Evolutionary conservation across 2,113 vertebrate genomes (phyloP).

Genomic region (Jacana jacana): DNA sequence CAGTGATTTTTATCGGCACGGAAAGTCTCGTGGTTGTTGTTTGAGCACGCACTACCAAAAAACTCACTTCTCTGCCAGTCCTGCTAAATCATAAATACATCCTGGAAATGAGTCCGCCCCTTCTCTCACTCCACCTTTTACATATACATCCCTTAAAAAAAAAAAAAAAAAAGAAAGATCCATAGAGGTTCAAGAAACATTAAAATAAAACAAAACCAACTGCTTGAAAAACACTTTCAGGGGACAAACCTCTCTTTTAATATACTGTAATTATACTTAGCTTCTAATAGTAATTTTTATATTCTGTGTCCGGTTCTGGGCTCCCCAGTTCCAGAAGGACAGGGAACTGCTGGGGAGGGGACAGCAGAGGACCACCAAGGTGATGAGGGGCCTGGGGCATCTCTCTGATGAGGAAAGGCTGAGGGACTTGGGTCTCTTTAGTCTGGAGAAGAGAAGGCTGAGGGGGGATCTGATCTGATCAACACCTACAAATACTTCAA

Average conservation of each 20-base stretch:
- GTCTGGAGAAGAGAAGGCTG: too few species aligned
- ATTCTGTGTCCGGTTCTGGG: too few species aligned
- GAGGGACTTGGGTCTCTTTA: too few species aligned
- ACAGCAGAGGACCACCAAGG: too few species aligned
- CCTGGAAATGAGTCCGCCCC: not conserved
- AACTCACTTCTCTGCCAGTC: not conserved
- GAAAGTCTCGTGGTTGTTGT: not conserved
- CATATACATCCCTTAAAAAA: accelerated
- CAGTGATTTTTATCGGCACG: not conserved
- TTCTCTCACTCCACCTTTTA: not conserved
- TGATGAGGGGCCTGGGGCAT: too few species aligned
- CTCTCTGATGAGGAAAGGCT: too few species aligned
- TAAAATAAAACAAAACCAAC: accelerated
- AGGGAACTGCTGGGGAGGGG: too few species aligned
- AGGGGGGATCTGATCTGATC: too few species aligned
- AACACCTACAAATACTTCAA: too few species aligned
- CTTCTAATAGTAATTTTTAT: too few species aligned
- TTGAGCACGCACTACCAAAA: not conserved
- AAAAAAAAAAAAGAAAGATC: not conserved
- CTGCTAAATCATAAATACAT: not conserved
- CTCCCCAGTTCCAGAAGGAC: too few species aligned
- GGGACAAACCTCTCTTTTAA: not conserved
- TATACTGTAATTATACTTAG: too few species aligned
- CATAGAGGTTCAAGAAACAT: not conserved
- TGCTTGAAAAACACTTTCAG: not conserved